Evolutionary conservation across 37 sponge, comb jelly and placozoan genomes (phyloP).

Genomic region (Aplysina aerophoba): DNA sequence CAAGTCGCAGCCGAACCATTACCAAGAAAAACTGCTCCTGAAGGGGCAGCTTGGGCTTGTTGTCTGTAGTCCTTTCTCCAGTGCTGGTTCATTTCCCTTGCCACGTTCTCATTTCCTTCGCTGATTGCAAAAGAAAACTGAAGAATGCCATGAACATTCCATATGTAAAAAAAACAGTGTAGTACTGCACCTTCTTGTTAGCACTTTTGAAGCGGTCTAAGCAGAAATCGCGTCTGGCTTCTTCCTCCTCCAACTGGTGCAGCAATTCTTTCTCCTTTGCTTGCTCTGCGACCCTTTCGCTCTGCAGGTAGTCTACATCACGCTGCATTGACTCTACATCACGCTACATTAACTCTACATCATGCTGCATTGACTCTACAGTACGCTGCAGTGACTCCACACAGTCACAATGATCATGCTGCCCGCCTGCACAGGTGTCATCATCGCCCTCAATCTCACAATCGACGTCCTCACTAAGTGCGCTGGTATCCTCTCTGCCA

Average conservation of each 20-base stretch:
- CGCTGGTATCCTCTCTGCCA: too few species aligned
- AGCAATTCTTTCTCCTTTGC: background rate
- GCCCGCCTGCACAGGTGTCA: too few species aligned
- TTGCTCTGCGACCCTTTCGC: background rate
- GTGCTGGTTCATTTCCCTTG: constrained; percentile 14
- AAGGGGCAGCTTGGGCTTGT: background rate
- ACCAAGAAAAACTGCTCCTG: constrained; percentile 30
- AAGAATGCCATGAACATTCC: background rate
- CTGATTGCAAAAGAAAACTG: constrained; percentile 3
- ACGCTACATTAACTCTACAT: background rate
- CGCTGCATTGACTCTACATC: too few species aligned
- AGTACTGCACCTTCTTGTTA: background rate
- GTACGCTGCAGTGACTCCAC: background rate
- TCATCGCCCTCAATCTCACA: too few species aligned
- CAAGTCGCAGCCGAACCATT: constrained; percentile 27
- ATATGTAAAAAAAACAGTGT: background rate
- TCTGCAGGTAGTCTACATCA: background rate
- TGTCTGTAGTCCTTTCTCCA: background rate
- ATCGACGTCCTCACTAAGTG: too few species aligned
- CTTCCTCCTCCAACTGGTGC: background rate
- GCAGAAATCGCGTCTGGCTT: background rate
- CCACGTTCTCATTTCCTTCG: constrained; percentile 18
- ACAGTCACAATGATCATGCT: background rate
- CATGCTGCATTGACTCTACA: background rate
- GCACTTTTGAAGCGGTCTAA: background rate